Base-by-base conservation (phyloP, 2,888 invertebrate genomes). In the Lepas anatifera region DNA sequence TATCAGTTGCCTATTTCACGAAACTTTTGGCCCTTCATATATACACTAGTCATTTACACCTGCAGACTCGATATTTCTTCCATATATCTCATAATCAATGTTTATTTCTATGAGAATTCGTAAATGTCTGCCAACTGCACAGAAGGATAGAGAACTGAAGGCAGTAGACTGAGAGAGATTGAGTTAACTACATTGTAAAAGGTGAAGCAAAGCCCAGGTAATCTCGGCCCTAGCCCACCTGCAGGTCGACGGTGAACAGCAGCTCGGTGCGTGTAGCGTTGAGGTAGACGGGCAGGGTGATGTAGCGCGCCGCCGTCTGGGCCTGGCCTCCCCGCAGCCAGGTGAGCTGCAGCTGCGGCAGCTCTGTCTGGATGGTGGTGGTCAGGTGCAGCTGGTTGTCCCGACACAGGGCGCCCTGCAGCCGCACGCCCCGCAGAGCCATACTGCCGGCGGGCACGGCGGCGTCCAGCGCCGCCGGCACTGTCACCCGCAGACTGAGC, bases 241-340 rank as follows among this genome's bases (percentile, higher is more conserved):
- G 90, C 79, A 99, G 86, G 77, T 97, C 93, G 71, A 99, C 89
- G 0, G 96, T 96, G 82, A 98, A 98, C 74, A 99, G 84, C 71
- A 96, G 85, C 80, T 97, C 97, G 1, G 92, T 89, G 75, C 97
- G 88, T 22, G 95, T 96, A 73, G 95, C 92, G 83, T 99, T 99
- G 78, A 99, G 84, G 82, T 99, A 99, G 71, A 99, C 95, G 0
- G 99, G 99, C 76, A 99, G 84, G 6, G 92, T 91, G 58, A 98
- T 85, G 41, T 27, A 41, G 79, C 89, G 87, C 75, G 85, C 87
- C 71, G 84, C 82, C 25, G 74, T 73, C 75, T 71, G 77, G 78
- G 75, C 85, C 77, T 77, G 77, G 13, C 68, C 35, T 29, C 69
- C 70, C 86, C 89, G 88, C 73, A 90, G 85, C 98, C 98, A 98